These are phyloP conservation scores for Drosophila malerkotliana DNA, from an alignment of 1,140 invertebrate species.

Conservation along the genomic window DNA sequence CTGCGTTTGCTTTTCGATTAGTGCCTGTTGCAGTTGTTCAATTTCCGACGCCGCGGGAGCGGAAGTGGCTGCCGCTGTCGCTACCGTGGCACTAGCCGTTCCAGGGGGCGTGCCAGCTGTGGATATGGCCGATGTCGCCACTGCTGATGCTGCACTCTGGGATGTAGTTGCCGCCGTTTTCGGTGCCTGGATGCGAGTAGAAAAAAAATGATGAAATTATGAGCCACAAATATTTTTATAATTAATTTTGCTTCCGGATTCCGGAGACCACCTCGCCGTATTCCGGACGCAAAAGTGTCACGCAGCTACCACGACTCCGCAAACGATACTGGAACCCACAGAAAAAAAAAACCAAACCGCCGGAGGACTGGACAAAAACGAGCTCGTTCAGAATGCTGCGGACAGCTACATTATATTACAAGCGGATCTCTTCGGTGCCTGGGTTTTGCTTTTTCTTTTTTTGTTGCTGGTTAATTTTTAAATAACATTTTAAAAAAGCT, in stretches of 20 bases:
- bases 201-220: constrained; percentile 47
- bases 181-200: constrained; percentile 60
- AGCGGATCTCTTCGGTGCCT: constrained; percentile 23
- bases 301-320: constrained; percentile 51
- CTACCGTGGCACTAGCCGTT: constrained; percentile 5
- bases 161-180: constrained; percentile 46
- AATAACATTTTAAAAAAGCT: constrained; percentile 56
- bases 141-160: constrained; percentile 8
- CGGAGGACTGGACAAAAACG: constrained; percentile 10
- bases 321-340: constrained; percentile 24
- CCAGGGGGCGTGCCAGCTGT: background rate
- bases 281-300: constrained; percentile 68
- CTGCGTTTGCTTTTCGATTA: constrained; percentile 92
- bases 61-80: constrained; percentile 3
- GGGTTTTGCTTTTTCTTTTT: background rate
- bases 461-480: constrained; percentile 19
- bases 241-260: constrained; percentile 72
- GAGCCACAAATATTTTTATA: constrained; percentile 61
- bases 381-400: constrained; percentile 15
- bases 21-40: constrained; percentile 92
- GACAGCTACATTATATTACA: constrained; percentile 46
- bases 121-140: constrained; percentile 6
- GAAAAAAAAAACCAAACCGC: background rate
- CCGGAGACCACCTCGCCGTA: constrained; percentile 27
- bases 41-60: constrained; percentile 87